Base-by-base conservation (phyloP, 2,797 vertebrate species). In the Ctenochaetus hawaiiensis region DNA sequence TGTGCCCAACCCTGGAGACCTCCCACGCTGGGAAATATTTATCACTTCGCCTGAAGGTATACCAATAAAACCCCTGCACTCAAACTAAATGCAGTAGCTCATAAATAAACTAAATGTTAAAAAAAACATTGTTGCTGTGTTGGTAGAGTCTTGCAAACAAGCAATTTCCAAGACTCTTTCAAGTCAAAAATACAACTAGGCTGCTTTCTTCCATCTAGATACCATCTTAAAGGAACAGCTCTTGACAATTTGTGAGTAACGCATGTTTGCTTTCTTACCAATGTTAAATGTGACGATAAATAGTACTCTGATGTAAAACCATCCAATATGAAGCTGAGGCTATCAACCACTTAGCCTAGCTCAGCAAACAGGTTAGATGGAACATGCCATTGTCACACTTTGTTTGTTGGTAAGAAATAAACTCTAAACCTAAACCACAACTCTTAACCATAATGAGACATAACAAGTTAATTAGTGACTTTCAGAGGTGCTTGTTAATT, bases 21-120 rank as follows among this genome's bases (percentile, higher is more conserved):
- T 82, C 84, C 79, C 74, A 81, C 23, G 67, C 47, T 80, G 77
- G 66, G 54, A 66, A 73, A 51, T 49, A 67, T 83, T 81, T 72
- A 81, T 81, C 62, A 69, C 71, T 67, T 44, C 8, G 66, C 74
- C 72, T 75, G 65, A 59, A 72, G 78, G 61, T 75, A 13, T 6
- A 53, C 10, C 67, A 54, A 43, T 58, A 71, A 80, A 73, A 72
- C 58, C 54, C 53, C 22, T 37, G 61, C 69, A 58, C 41, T 77
- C 26, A 54, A 34, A 67, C 51, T 56, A 52, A 78, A 77, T 17
- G 72, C 26, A 65, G 78, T 1, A 52, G 64, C 62, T 85, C 49
- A 65, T 63, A 70, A 75, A 78, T 74, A 66, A 68, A 34, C 8
- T 44, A 58, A 60, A 74, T 54, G 70, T 72, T 60, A 57, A 62